Evolutionary conservation across 1,140 invertebrate genomes (phyloP).

Genomic region (Oncopeltus fasciatus): DNA sequence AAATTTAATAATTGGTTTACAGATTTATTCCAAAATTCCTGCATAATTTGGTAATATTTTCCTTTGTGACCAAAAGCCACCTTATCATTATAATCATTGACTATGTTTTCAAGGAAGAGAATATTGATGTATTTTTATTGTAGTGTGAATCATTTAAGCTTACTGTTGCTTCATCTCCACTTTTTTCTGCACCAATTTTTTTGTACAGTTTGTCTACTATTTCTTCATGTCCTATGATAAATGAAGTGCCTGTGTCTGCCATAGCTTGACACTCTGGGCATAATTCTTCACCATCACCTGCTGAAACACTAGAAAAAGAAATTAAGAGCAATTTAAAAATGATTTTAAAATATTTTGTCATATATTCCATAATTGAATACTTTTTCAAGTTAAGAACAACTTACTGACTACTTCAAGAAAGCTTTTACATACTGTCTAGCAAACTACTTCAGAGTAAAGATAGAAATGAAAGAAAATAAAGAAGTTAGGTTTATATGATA

Average conservation of each 20-base stretch:
- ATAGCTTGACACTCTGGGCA: conserved; percentile 45
- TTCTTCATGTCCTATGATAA: conserved; percentile 49
- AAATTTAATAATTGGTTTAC: too few species aligned
- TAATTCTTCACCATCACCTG: conserved; percentile 20
- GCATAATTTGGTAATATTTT: background rate
- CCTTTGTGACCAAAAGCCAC: background rate
- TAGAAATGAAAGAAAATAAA: background rate
- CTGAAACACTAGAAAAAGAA: background rate
- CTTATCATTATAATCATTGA: background rate
- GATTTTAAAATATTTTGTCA: background rate
- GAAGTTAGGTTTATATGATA: too few species aligned
- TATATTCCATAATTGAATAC: background rate
- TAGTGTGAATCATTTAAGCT: too few species aligned
- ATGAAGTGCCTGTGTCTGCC: conserved; percentile 61
- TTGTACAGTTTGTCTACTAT: conserved; percentile 29
- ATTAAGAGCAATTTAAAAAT: background rate
- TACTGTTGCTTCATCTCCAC: background rate
- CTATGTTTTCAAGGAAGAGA: background rate
- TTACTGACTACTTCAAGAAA: background rate
- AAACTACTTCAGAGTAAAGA: background rate
- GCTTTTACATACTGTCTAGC: background rate
- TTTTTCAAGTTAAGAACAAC: background rate
- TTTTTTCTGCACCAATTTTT: background rate
- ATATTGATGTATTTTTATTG: background rate
- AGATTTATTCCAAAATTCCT: too few species aligned